Evolutionary conservation across 2,113 vertebrate genomes (phyloP).

Genomic region (Hippocampus zosterae): DNA sequence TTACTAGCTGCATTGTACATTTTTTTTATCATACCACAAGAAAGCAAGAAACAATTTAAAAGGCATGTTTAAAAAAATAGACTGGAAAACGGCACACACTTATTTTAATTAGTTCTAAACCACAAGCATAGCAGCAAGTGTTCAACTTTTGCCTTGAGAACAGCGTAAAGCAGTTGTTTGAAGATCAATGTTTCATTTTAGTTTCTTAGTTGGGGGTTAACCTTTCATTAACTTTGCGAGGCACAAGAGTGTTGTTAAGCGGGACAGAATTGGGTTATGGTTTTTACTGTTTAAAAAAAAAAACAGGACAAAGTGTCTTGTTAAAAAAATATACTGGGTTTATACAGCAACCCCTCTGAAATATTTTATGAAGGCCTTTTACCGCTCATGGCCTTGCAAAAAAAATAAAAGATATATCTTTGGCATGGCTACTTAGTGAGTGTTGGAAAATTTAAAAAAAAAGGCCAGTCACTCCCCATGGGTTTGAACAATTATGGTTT

Average conservation of each 20-base stretch:
- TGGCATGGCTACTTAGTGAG: constrained; percentile 51
- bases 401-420: constrained; percentile 8
- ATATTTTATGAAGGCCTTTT: background rate
- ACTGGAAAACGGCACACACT: background rate
- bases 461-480: constrained; percentile 57
- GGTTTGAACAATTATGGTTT: constrained; percentile 70
- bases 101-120: background rate
- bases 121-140: background rate
- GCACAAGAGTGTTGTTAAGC: background rate
- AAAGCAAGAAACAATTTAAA: background rate
- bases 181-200: background rate
- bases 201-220: background rate
- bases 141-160: background rate
- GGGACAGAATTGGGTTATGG: background rate
- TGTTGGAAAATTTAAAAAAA: constrained; percentile 65
- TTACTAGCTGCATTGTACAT: background rate
- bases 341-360: background rate
- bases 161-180: background rate
- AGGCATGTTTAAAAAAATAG: background rate
- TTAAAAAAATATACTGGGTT: background rate
- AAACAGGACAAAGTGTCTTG: background rate
- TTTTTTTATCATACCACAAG: background rate
- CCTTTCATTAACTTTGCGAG: background rate
- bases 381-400: background rate
- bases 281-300: background rate